Base-by-base conservation (phyloP, 2,888 invertebrate species). In the Watsonalla cultraria region DNA sequence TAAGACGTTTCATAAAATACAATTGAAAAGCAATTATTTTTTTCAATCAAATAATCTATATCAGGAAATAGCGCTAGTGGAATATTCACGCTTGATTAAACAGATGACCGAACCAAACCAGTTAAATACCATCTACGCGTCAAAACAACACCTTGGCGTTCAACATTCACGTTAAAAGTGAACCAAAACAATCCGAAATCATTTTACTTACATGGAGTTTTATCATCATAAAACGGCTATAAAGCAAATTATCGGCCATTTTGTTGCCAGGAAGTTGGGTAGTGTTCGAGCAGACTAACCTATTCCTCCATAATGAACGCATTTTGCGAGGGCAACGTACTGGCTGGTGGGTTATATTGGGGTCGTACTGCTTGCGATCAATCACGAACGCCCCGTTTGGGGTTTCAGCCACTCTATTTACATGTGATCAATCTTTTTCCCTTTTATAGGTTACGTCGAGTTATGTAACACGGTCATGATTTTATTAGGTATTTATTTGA, bases 341-440 rank as follows among this genome's bases (percentile, higher is more conserved):
- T 39, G 15, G 37, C 8, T 37, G 35, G 11, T 13, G 9, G 37
- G 56, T 51, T 53, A 59, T 66, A 61, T 67, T 54, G 58, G 51
- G 54, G 60, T 55, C 58, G 54, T 46, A 39, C 39, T 47, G 45
- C 50, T 11, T 46, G 51, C 71, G 64, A 78, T 77, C 76, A 72
- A 78, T 78, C 78, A 76, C 53, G 54, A 53, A 60, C 64, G 54
- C 51, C 60, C 60, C 64, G 60, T 70, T 68, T 58, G 50, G 52
- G 52, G 61, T 56, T 59, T 55, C 15, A 52, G 61, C 50, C 56
- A 54, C 55, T 59, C 62, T 59, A 62, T 64, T 64, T 63, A 54
- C 55, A 52, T 55, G 64, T 60, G 58, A 76, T 76, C 77, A 66
- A 77, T 76, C 79, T 68, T 57, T 63, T 61, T 58, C 53, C 58